These are phyloP conservation scores for Oreocharis arfaki DNA, from an alignment of 2,113 vertebrate genomes.

Conservation along the genomic window DNA sequence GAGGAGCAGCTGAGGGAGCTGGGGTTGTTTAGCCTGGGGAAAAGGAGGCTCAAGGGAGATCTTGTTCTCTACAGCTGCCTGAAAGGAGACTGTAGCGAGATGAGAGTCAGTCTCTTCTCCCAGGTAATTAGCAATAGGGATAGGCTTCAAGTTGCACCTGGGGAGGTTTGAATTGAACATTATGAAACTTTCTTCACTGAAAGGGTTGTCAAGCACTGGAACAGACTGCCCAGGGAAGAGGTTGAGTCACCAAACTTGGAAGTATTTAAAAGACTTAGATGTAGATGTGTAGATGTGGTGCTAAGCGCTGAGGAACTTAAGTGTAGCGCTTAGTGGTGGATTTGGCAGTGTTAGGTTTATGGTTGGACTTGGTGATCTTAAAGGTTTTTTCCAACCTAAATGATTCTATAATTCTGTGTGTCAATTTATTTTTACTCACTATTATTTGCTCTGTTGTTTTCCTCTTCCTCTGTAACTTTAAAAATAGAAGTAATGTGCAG, in stretches of 20 bases:
- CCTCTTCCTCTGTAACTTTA: neutral
- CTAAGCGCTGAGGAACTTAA: neutral
- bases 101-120: fast-evolving
- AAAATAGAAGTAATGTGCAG: neutral
- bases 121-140: neutral
- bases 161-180: neutral
- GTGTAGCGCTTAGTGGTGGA: neutral
- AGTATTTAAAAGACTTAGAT: neutral
- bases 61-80: neutral
- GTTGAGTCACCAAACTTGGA: neutral
- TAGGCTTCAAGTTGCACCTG: neutral
- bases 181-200: neutral
- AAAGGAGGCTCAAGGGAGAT: neutral
- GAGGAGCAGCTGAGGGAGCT: neutral
- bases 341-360: neutral
- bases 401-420: neutral
- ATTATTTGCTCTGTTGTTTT: neutral
- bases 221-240: neutral
- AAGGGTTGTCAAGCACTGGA: neutral
- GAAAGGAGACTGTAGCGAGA: fast-evolving
- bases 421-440: neutral
- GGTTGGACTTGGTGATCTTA: neutral
- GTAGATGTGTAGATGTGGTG: neutral
- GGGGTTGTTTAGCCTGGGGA: neutral
- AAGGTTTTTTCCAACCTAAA: neutral